Percentiles rank a stretch among this genome's conserved stretches.
phyloP scores from a whole-genome alignment of 2,888 invertebrate genomes.

The Dioctria rufipes region DNA sequence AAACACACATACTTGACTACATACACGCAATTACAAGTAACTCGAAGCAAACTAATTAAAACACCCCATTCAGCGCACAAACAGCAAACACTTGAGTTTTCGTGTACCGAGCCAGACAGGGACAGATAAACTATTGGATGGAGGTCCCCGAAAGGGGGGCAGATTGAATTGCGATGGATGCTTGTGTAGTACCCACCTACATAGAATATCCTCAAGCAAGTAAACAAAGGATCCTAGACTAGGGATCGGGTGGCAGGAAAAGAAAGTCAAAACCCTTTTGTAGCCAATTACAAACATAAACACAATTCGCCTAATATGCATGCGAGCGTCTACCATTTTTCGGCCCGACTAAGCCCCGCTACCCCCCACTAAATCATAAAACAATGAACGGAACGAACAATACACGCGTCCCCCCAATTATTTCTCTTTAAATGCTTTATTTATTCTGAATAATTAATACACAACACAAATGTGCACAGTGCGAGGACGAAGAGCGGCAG shows the following conservation, averaged over 20 bases:
- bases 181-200: neutral
- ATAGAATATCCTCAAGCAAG: slow-evolving; percentile 45
- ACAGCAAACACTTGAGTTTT: slow-evolving; percentile 52
- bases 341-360: neutral
- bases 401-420: slow-evolving; percentile 47
- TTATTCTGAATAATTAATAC: slow-evolving; percentile 55
- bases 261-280: slow-evolving; percentile 52
- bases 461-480: slow-evolving; percentile 14
- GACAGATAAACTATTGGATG: slow-evolving; percentile 39
- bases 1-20: slow-evolving; percentile 59
- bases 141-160: neutral
- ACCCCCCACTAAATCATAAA: slow-evolving; percentile 38
- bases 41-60: slow-evolving; percentile 60
- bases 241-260: slow-evolving; percentile 16
- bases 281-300: slow-evolving; percentile 46
- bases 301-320: slow-evolving; percentile 44
- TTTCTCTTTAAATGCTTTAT: slow-evolving; percentile 56
- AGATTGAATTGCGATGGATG: slow-evolving; percentile 31
- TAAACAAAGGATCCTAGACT: slow-evolving; percentile 39
- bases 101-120: slow-evolving; percentile 30
- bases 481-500: neutral
- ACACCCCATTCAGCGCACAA: slow-evolving; percentile 57
- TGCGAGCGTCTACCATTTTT: neutral
- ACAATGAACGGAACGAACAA: slow-evolving; percentile 41
- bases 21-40: slow-evolving; percentile 60